Evolutionary conservation across 2,113 vertebrate genomes (phyloP), one percentile per base, ranked within the genome.

Genomic region (Rhinoderma darwinii): DNA sequence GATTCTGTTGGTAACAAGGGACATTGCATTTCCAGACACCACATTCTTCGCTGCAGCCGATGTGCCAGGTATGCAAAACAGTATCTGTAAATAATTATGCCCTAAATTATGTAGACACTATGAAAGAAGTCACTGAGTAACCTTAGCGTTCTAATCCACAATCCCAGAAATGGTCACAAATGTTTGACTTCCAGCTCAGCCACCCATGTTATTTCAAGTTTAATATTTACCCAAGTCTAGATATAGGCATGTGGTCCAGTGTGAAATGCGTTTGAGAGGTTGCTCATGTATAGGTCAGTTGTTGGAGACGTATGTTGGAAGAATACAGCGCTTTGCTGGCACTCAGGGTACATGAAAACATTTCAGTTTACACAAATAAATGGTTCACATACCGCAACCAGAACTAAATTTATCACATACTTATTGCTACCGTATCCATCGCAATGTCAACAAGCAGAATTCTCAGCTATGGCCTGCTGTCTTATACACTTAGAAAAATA

Each of bases 91-190:
- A 87, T 87, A 70, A 87, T 87, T 82, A 82, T 80, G 78, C 70
- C 66, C 50, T 87, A 87, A 87, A 82, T 87, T 74, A 87, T 59
- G 79, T 59, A 73, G 30, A 20, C 68, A n/a, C 86, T 82, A 56
- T 87, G 86, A 87, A 87, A 87, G 86, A 70, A 87, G 51, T 87
- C 86, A 87, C 86, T 87, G 51, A 87, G 54, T 87, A 87, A 75
- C 86, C 86, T 87, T 87, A 56, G 22, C 32, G 25, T 75, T 82
- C 79, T 75, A 82, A 87, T 82, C 79, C 86, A 63, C 86, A 75
- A 74, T 82, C 86, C 86, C 78, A 82, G 79, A 87, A 87, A 74
- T 82, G 86, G 86, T 87, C 86, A 82, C 86, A 82, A 47, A 82
- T 82, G 54, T 70, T 72, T 87, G 51, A 74, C 86, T 82, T 78